Evolutionary conservation across 2,797 vertebrate genomes (phyloP), one percentile per base, ranked within the genome.

Genomic region (Varecia variegata): DNA sequence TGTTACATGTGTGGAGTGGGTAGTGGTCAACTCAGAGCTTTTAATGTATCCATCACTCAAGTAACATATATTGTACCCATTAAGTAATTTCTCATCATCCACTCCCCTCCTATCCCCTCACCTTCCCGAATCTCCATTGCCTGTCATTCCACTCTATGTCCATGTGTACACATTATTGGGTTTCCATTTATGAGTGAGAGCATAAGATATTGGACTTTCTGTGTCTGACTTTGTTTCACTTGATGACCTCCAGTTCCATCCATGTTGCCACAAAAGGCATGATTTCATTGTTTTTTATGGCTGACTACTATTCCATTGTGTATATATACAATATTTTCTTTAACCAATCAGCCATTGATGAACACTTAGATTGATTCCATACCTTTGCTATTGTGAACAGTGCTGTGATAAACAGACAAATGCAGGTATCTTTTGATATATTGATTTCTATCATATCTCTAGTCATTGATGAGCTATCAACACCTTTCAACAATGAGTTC

Each of bases 391-490:
- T n/a, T n/a, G 62, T 65, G 32, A 65, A 65, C n/a, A 65, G 62
- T n/a, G 62, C 62, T 65, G 32, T n/a, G 17, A 65, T n/a, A 62
- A 62, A 32, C 27, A 65, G 62, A n/a, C 32, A n/a, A 65, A 65
- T 32, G 17, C 62, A 65, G 14, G 62, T 65, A n/a, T 65, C 62
- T 65, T 65, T n/a, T n/a, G 32, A n/a, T n/a, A n/a, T n/a, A 20
- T 65, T 17, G 32, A 65, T n/a, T 65, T 93, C 91, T 96, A 71
- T 27, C 23, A 94, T 95, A 52, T 97, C 92, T 96, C 74, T 79
- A 93, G 35, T 97, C 91, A 74, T 86, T 94, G 58, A 94, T 92
- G 71, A 98, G 67, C 43, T 93, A 40, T 88, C 68, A 85, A 32
- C 52, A 93, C 40, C 32, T 94, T 96, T 81, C 76, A 95, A 91